Percentiles rank a stretch among this genome's conserved stretches.
Evolutionary conservation across 1,140 invertebrate species (phyloP).

Genomic region (Achroia grisella): DNA sequence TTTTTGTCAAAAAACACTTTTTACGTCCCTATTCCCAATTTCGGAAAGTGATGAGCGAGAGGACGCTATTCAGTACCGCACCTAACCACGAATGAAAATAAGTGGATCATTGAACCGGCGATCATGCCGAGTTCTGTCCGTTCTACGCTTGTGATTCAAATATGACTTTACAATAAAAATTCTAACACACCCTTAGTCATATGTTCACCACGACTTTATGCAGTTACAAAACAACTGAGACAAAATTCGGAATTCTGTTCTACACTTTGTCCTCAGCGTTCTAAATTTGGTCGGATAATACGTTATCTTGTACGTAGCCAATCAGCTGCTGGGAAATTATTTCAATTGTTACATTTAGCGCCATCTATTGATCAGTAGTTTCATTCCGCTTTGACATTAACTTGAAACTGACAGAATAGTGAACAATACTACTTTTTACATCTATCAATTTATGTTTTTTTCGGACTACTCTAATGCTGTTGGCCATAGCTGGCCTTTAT

Average conservation of each 20-base stretch:
- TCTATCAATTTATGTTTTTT: too few species aligned
- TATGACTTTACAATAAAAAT: neutral
- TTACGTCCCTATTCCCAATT: constrained; percentile 46
- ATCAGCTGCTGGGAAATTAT: constrained; percentile 28
- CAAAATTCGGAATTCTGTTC: constrained; percentile 33
- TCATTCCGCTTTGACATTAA: neutral
- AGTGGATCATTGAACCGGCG: constrained; percentile 44
- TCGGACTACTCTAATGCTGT: too few species aligned
- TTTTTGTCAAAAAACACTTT: constrained; percentile 65
- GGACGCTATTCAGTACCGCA: constrained; percentile 60
- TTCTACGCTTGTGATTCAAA: constrained; percentile 6
- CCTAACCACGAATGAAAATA: constrained; percentile 53
- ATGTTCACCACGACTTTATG: neutral
- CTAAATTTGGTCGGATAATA: constrained; percentile 46
- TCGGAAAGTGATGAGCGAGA: constrained; percentile 46
- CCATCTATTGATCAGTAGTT: constrained; percentile 23
- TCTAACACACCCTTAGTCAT: neutral
- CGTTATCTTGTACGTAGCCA: constrained; percentile 30
- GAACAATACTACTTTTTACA: too few species aligned
- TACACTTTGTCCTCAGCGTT: constrained; percentile 33
- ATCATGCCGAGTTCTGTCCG: constrained; percentile 13
- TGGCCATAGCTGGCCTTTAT: too few species aligned
- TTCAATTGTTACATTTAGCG: constrained; percentile 15
- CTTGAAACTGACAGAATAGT: too few species aligned
- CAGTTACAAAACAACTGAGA: neutral